Conservation (phyloP, 1,140 invertebrate species). For the Drosophila baimaii region DNA sequence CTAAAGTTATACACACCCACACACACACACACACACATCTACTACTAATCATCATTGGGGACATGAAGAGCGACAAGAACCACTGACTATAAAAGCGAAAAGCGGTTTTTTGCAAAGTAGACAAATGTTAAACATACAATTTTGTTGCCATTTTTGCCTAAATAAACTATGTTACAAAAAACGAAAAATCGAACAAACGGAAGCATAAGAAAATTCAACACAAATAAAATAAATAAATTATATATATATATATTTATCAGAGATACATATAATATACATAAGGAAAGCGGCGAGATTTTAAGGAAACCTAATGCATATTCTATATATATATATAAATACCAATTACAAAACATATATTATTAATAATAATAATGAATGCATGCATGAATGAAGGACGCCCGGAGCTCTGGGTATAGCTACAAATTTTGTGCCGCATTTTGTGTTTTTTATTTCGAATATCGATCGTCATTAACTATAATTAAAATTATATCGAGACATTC, state of each 20-base stretch:
- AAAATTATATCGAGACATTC: slow-evolving; percentile 51
- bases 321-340: slow-evolving; percentile 41
- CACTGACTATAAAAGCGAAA: slow-evolving; percentile 59
- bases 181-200: slow-evolving; percentile 50
- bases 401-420: slow-evolving; percentile 43
- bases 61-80: slow-evolving; percentile 53
- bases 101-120: slow-evolving; percentile 68
- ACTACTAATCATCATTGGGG: slow-evolving; percentile 64
- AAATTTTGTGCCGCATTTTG: slow-evolving; percentile 45
- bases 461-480: slow-evolving; percentile 48
- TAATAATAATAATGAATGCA: slow-evolving; percentile 37
- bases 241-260: slow-evolving; percentile 75
- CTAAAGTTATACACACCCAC: slow-evolving; percentile 73
- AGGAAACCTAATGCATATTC: slow-evolving; percentile 64
- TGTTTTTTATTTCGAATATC: slow-evolving; percentile 49
- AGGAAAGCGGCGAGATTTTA: slow-evolving; percentile 60
- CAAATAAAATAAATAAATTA: slow-evolving; percentile 53
- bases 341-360: slow-evolving; percentile 29
- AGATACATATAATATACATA: slow-evolving; percentile 67
- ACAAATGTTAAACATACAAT: slow-evolving; percentile 84
- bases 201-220: slow-evolving; percentile 55
- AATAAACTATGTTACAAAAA: slow-evolving; percentile 84
- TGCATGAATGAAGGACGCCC: slow-evolving; percentile 39
- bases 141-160: slow-evolving; percentile 85
- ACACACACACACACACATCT: slow-evolving; percentile 42